Evolutionary conservation across 2,888 invertebrate genomes (phyloP).

Genomic region (Lasioglossum oenotherae): DNA sequence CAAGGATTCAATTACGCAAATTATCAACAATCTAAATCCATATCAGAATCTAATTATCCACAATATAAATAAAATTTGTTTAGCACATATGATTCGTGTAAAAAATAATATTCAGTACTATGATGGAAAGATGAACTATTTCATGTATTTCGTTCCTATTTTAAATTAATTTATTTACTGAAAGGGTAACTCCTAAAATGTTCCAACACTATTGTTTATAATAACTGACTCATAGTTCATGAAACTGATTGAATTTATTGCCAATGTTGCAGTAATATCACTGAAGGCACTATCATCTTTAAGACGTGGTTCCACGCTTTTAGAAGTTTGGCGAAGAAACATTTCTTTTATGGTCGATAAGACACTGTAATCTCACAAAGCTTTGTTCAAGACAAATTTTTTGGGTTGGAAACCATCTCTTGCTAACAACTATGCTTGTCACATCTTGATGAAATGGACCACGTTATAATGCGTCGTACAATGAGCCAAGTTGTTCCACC

Average conservation of each 20-base stretch:
- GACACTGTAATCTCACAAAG: neutral
- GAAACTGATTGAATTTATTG: neutral
- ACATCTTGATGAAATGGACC: constrained; percentile 1
- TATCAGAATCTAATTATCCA: too few relatives aligned
- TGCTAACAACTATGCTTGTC: neutral
- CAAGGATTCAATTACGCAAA: neutral
- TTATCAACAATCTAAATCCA: too few relatives aligned
- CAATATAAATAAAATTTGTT: neutral
- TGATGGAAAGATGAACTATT: neutral
- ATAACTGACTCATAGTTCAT: neutral
- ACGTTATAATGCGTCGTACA: neutral
- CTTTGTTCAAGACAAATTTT: neutral
- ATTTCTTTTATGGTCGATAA: neutral
- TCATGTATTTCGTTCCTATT: neutral
- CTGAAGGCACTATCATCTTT: neutral
- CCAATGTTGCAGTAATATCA: neutral
- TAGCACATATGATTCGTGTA: neutral
- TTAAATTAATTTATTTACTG: neutral
- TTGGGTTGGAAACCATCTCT: neutral
- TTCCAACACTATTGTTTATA: neutral
- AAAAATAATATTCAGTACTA: neutral
- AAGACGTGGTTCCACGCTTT: neutral
- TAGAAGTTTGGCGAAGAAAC: neutral
- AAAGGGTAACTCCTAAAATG: neutral
- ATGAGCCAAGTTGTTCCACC: constrained; percentile 2